Conservation (phyloP, 2,113 vertebrate species). For the Phrynosoma blainvillii region DNA sequence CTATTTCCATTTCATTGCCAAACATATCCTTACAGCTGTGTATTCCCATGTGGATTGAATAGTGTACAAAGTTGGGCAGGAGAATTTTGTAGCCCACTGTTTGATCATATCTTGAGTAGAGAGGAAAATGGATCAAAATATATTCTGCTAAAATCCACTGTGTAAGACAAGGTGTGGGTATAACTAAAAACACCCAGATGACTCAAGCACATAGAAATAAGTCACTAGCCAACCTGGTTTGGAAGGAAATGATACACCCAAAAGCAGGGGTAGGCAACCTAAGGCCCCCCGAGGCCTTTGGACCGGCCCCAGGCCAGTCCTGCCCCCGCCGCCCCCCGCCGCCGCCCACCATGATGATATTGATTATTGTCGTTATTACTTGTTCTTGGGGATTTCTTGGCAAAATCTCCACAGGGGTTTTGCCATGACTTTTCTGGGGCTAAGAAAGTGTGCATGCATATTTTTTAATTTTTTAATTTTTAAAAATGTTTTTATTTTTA, state of each 20-base stretch:
- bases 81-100: not conserved
- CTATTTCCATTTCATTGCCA: not conserved
- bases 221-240: not conserved
- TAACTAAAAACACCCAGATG: not conserved
- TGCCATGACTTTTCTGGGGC: too few relatives aligned
- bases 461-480: too few relatives aligned
- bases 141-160: not conserved
- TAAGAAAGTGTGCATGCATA: too few relatives aligned
- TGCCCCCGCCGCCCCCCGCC: too few relatives aligned
- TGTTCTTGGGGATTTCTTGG: too few relatives aligned
- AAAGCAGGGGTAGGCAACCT: too few relatives aligned
- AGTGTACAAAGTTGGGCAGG: not conserved
- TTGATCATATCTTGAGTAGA: not conserved
- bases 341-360: too few relatives aligned
- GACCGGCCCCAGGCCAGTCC: too few relatives aligned
- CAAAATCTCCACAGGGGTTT: too few relatives aligned
- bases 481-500: too few relatives aligned
- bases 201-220: not conserved
- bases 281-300: too few relatives aligned
- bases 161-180: not conserved
- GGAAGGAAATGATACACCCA: not conserved
- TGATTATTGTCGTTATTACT: too few relatives aligned
- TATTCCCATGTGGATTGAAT: not conserved
- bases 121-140: not conserved
- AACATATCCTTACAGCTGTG: not conserved